Evolutionary conservation across 2,888 invertebrate species (phyloP).

Genomic region (Heteropelma amictum): DNA sequence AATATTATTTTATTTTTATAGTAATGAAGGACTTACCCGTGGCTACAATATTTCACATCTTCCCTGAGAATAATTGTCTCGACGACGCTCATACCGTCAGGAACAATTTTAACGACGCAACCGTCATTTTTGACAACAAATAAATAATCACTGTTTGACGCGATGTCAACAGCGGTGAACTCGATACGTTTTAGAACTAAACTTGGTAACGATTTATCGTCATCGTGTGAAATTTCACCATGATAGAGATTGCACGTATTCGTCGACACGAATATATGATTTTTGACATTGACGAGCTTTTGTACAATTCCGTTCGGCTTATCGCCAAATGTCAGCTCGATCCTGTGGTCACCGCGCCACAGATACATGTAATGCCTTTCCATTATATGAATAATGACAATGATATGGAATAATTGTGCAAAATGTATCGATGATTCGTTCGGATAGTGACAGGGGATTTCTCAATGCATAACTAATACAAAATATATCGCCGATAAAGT

Average conservation of each 20-base stretch:
- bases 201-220: conserved; percentile 73
- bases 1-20: neutral
- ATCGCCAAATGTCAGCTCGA: conserved; percentile 69
- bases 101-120: conserved; percentile 81
- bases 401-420: too few species aligned
- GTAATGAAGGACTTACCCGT: conserved; percentile 77
- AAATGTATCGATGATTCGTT: conserved; percentile 14
- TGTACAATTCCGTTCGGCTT: conserved; percentile 72
- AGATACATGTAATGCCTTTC: conserved; percentile 70
- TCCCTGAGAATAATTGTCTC: conserved; percentile 83
- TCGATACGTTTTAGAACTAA: conserved; percentile 79
- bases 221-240: conserved; percentile 72
- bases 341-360: conserved; percentile 72
- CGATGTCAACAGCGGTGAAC: conserved; percentile 82
- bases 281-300: conserved; percentile 78
- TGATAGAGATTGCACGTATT: conserved; percentile 77
- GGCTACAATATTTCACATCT: conserved; percentile 83
- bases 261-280: conserved; percentile 78
- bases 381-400: conserved; percentile 55
- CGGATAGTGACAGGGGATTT: neutral
- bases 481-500: conserved; percentile 30
- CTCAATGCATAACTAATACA: conserved; percentile 25
- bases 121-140: conserved; percentile 83
- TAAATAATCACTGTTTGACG: conserved; percentile 81
- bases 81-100: conserved; percentile 79